phyloP scores from a whole-genome alignment of 1,140 invertebrate species.

The Pogonognathellus flavescens region DNA sequence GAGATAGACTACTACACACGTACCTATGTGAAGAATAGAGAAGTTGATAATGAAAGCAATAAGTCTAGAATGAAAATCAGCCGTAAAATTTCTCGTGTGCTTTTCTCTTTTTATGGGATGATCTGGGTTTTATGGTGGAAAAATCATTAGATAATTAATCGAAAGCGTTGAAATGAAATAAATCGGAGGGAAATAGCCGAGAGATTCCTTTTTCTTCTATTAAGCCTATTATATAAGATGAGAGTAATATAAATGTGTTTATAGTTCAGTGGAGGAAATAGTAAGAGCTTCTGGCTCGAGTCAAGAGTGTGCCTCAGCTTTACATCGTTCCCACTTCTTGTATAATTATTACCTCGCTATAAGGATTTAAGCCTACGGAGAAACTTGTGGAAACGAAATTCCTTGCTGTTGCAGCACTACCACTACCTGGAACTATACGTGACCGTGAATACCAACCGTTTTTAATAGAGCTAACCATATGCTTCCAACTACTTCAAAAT shows the following conservation, averaged over 20 bases:
- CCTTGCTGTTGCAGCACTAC: no score
- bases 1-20: slow-evolving; percentile 8
- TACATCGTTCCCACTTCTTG: no score
- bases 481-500: neutral
- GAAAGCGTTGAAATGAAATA: slow-evolving; percentile 60
- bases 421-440: no score
- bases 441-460: slow-evolving; percentile 6
- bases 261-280: no score
- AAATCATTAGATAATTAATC: slow-evolving; percentile 56
- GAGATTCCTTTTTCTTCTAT: slow-evolving; percentile 24
- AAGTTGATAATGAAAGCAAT: slow-evolving; percentile 32
- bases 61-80: slow-evolving; percentile 38
- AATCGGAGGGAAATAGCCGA: slow-evolving; percentile 43
- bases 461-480: slow-evolving; percentile 22
- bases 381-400: no score
- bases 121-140: slow-evolving; percentile 56
- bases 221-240: no score
- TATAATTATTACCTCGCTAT: no score
- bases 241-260: no score
- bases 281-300: no score
- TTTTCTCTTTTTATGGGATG: slow-evolving; percentile 55
- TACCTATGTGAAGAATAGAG: slow-evolving; percentile 43
- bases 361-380: no score
- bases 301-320: no score
- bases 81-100: slow-evolving; percentile 50